A percentile compares a stretch with the other conserved stretches of the same genome.
phyloP scores from a whole-genome alignment of 2,113 vertebrate genomes.

The Uropsilus gracilis region DNA sequence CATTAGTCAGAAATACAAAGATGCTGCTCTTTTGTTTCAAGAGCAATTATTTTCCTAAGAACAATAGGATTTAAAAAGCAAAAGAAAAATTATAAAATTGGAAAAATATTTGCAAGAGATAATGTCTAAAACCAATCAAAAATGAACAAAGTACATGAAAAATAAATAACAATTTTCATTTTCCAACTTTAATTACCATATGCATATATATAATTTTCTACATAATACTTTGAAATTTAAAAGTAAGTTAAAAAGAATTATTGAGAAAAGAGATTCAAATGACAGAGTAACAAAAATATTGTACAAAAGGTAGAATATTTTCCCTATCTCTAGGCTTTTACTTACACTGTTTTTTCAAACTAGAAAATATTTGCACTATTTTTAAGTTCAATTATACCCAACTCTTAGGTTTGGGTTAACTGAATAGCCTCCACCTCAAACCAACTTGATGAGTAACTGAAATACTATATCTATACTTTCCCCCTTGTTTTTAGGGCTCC shows the following conservation, averaged over 20 bases:
- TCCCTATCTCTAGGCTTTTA: not conserved
- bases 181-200: not conserved
- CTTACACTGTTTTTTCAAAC: not conserved
- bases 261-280: not conserved
- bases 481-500: no score
- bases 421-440: not conserved
- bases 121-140: not conserved
- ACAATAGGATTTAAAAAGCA: constrained; percentile 7
- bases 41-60: constrained; percentile 43
- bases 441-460: fast-evolving
- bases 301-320: not conserved
- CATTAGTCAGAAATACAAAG: not conserved
- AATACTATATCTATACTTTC: fast-evolving
- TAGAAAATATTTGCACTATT: fast-evolving
- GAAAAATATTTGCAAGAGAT: not conserved
- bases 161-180: not conserved
- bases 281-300: not conserved
- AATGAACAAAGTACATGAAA: not conserved
- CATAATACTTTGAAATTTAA: not conserved
- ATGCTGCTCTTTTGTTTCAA: constrained; percentile 13
- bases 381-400: no score
- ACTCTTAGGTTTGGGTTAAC: not conserved
- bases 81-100: not conserved
- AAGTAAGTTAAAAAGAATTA: not conserved
- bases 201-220: not conserved